Evolutionary conservation across 2,888 invertebrate species (phyloP).

Genomic region (Monoplex corrugatus): DNA sequence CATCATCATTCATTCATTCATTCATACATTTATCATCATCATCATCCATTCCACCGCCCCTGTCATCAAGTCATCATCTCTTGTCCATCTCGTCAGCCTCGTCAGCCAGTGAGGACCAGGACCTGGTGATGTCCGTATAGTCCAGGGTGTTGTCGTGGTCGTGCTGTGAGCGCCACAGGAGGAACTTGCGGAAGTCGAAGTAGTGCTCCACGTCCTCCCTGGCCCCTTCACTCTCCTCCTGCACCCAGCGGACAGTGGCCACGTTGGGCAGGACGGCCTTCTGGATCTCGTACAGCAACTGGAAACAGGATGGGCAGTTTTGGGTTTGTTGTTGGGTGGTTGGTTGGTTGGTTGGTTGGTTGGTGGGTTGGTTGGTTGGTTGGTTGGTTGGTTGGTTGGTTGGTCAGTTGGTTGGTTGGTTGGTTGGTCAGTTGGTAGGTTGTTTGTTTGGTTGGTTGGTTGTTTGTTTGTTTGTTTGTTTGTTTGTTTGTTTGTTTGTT

Average conservation of each 20-base stretch:
- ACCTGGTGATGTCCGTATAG: constrained; percentile 43
- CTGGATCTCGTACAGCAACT: constrained; percentile 42
- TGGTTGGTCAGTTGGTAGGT: too few relatives aligned
- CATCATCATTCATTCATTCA: background rate
- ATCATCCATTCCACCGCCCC: too few relatives aligned
- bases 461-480: too few relatives aligned
- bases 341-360: too few relatives aligned
- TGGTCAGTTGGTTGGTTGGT: too few relatives aligned
- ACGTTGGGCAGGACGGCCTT: constrained; percentile 41
- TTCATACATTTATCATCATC: background rate
- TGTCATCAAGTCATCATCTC: background rate
- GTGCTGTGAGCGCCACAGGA: constrained; percentile 49
- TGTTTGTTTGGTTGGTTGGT: too few relatives aligned
- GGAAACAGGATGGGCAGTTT: too few relatives aligned
- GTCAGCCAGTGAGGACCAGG: constrained; percentile 49
- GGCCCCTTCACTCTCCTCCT: background rate
- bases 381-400: too few relatives aligned
- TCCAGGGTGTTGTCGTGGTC: constrained; percentile 30
- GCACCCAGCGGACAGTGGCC: constrained; percentile 3
- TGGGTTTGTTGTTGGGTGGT: too few relatives aligned
- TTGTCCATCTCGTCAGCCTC: constrained; percentile 38
- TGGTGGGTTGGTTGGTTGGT: too few relatives aligned
- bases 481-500: too few relatives aligned
- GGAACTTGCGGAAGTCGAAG: constrained; percentile 50
- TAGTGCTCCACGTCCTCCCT: constrained; percentile 38